These are phyloP conservation scores for Pogonocherus hispidulus DNA, from an alignment of 2,888 invertebrate genomes.

Conservation along the genomic window DNA sequence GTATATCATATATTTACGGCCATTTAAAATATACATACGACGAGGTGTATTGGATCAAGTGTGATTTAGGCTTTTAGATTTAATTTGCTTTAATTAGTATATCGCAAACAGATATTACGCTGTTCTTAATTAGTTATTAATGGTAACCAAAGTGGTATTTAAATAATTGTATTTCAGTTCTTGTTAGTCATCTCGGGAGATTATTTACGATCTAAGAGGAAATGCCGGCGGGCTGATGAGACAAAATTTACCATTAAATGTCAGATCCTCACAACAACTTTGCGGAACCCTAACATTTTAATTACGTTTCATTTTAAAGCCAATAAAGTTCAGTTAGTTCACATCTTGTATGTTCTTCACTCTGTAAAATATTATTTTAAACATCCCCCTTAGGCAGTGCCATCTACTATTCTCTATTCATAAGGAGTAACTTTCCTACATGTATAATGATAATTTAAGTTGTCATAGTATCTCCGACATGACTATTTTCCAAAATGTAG, in stretches of 20 bases:
- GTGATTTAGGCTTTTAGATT: too few relatives aligned
- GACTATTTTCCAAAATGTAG: background rate
- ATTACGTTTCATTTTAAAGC: conserved; percentile 31
- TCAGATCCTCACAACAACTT: conserved; percentile 30
- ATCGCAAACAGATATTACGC: background rate
- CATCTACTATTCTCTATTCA: conserved; percentile 9
- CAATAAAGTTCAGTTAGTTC: conserved; percentile 32
- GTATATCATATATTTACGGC: too few relatives aligned
- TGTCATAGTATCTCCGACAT: background rate
- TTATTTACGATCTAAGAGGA: conserved; percentile 9
- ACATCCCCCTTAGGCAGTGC: conserved; percentile 23
- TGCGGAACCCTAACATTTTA: conserved; percentile 30
- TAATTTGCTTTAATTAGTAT: too few relatives aligned
- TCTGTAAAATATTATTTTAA: conserved; percentile 32
- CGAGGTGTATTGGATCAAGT: too few relatives aligned
- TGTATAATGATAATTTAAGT: conserved; percentile 1
- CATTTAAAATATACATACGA: too few relatives aligned
- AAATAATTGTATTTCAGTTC: conserved; percentile 26
- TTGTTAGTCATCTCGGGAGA: conserved; percentile 9
- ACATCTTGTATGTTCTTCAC: conserved; percentile 29
- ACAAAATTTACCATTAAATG: conserved; percentile 26
- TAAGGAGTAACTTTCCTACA: background rate
- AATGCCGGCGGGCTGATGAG: conserved; percentile 9
- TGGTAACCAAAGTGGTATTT: background rate
- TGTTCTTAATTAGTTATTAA: background rate